Evolutionary conservation across 2,113 vertebrate species (phyloP).

Genomic region (Hyperopisus bebe): DNA sequence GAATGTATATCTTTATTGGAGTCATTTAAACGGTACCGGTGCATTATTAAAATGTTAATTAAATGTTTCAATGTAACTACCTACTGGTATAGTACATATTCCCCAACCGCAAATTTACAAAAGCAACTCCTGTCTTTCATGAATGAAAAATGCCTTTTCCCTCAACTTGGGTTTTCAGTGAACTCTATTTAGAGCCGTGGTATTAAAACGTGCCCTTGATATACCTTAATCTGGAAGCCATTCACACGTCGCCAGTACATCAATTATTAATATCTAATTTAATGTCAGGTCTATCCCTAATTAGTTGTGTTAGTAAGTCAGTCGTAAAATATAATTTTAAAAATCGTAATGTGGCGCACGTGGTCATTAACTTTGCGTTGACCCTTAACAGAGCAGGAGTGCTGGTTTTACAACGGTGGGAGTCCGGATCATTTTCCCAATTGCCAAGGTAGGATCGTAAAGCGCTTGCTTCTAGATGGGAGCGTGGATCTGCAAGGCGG

Average conservation of each 20-base stretch:
- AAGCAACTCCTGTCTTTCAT: slow-evolving; percentile 37
- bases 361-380: background rate
- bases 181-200: background rate
- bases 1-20: slow-evolving; percentile 46
- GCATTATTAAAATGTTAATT: slow-evolving; percentile 62
- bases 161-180: background rate
- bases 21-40: slow-evolving; percentile 45
- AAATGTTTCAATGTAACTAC: slow-evolving; percentile 54
- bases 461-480: background rate
- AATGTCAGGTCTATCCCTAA: background rate
- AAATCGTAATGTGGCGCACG: background rate
- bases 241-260: background rate
- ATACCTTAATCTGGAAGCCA: background rate
- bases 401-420: background rate
- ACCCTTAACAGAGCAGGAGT: background rate
- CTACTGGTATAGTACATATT: slow-evolving; percentile 4
- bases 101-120: slow-evolving; percentile 17
- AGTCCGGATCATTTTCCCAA: background rate
- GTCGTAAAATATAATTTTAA: background rate
- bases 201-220: background rate
- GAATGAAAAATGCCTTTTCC: slow-evolving; percentile 37
- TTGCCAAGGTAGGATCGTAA: background rate
- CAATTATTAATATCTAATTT: background rate
- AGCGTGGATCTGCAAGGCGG: background rate
- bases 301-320: background rate